Base-by-base conservation (phyloP, 2,888 invertebrate genomes). In the Galeruca laticollis region DNA sequence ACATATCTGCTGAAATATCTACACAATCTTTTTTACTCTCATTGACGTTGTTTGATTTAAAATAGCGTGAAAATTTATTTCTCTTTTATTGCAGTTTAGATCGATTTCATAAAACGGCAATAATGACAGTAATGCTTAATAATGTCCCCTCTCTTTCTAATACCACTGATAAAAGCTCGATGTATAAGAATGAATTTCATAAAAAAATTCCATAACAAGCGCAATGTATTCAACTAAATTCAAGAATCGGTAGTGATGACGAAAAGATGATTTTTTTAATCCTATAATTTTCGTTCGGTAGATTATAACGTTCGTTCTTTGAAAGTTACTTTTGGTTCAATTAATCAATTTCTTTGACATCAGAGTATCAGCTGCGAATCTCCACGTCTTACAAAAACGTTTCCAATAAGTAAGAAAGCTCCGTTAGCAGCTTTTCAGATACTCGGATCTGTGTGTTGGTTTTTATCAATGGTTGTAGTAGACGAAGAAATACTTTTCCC, bases 321-420 rank as follows among this genome's bases (percentile, higher is more conserved):
- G 51, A 51, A 51, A 51, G 21, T 51, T 51, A 51, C 21, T 20
- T 21, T 51, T 21, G 21, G 21, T 51, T 51, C 51, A 51, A 51
- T 51, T 51, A 51, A 51, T 51, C 51, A 51, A 51, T 51, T 51
- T 51, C 51, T 51, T 51, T 51, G 51, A 51, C 20, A 51, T 51
- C 51, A 10, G 51, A 3, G 80, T 81, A 80, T 80, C 79, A 77
- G 77, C 77, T 77, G 78, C 76, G 70, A 69, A 70, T 61, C 75
- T 72, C 73, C 74, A 78, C 78, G 51, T 51, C 5, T 51, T 18
- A 51, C 51, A 51, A 51, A 80, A 79, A 78, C 78, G 77, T 78
- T 77, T 75, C 80, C 81, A 15, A 78, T 81, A 82, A 82, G 82
- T 82, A 82, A 82, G 81, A 81, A 82, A 82, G 82, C 82, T 81